These are phyloP conservation scores for Microctonus aethiopoides DNA, from an alignment of 2,888 invertebrate genomes.

Conservation along the genomic window DNA sequence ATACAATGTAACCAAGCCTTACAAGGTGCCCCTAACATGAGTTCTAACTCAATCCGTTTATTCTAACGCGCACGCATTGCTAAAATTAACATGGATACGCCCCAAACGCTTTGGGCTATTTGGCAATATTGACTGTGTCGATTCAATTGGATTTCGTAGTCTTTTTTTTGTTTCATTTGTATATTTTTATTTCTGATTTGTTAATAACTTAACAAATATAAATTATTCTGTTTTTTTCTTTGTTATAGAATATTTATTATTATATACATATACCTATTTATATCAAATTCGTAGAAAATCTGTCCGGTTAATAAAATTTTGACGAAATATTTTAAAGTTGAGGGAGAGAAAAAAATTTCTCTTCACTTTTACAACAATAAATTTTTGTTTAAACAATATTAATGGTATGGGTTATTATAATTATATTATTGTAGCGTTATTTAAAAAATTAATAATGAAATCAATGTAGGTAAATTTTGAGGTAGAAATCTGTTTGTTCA, in stretches of 20 bases:
- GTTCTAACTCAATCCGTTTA: conserved; percentile 22
- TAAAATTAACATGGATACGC: conserved; percentile 21
- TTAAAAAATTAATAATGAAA: too few species aligned
- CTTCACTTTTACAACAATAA: too few species aligned
- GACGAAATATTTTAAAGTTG: too few species aligned
- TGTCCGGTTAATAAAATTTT: too few species aligned
- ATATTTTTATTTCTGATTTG: background rate
- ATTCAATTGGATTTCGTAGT: background rate
- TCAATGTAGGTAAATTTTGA: background rate
- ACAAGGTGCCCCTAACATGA: conserved; percentile 49
- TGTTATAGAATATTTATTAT: too few species aligned
- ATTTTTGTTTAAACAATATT: background rate
- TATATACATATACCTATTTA: too few species aligned
- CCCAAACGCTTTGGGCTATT: background rate
- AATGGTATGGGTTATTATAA: too few species aligned
- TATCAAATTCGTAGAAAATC: too few species aligned
- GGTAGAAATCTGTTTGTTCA: background rate
- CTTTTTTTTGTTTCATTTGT: background rate
- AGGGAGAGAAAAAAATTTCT: too few species aligned
- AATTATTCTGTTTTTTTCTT: too few species aligned
- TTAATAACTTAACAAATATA: background rate
- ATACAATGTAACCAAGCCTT: conserved; percentile 50
- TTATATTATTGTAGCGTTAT: too few species aligned
- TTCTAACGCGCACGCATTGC: background rate
- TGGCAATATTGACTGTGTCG: background rate